Conservation (phyloP, 1,140 invertebrate genomes). For the Heliconius himera region DNA sequence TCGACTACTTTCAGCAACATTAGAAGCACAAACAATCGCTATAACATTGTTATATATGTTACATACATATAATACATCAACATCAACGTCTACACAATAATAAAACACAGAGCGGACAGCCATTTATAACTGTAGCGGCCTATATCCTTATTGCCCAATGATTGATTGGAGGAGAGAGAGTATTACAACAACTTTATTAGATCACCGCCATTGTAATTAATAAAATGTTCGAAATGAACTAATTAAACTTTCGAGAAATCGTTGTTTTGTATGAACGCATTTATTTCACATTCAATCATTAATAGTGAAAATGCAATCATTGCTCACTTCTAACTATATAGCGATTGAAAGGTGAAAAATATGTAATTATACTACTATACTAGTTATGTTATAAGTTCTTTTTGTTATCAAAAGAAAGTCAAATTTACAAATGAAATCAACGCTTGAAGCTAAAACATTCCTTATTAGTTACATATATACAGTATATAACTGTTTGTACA, state of each 20-base stretch:
- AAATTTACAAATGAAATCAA: background rate
- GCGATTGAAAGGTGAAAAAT: slow-evolving; percentile 54
- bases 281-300: slow-evolving; percentile 48
- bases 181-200: slow-evolving; percentile 11
- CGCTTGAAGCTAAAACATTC: background rate
- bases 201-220: background rate
- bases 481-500: background rate
- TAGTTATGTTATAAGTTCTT: slow-evolving; percentile 30
- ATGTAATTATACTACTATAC: slow-evolving; percentile 50
- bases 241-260: slow-evolving; percentile 9
- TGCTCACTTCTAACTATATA: slow-evolving; percentile 48
- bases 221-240: slow-evolving; percentile 5
- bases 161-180: slow-evolving; percentile 4
- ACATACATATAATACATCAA: background rate
- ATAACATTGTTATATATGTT: too few species aligned
- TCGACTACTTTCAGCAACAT: background rate
- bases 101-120: background rate
- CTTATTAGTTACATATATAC: background rate
- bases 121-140: slow-evolving; percentile 6
- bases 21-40: background rate
- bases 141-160: slow-evolving; percentile 12
- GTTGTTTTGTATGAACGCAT: background rate
- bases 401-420: background rate
- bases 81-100: background rate
- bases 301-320: slow-evolving; percentile 58